Percentiles rank a stretch among this genome's conserved stretches.
phyloP scores from a whole-genome alignment of 2,888 invertebrate species.

The Pammene fasciana region DNA sequence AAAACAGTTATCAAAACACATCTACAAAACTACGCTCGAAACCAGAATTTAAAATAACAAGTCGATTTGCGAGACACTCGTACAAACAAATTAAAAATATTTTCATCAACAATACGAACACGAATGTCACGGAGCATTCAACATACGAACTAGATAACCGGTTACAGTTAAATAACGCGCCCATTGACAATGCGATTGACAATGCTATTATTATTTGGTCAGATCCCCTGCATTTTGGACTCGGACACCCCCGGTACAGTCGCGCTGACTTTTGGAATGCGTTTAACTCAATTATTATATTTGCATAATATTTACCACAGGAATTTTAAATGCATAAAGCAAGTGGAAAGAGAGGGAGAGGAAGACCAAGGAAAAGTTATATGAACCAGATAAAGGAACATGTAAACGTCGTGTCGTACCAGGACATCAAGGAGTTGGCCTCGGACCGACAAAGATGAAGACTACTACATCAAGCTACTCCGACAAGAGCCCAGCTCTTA shows the following conservation, averaged over 20 bases:
- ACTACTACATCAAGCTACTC: no score
- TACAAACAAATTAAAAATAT: constrained; percentile 9
- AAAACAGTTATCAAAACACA: not conserved
- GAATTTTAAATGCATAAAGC: constrained; percentile 13
- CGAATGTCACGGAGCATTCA: constrained; percentile 12
- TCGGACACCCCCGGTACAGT: constrained; percentile 32
- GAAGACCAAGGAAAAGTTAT: no score
- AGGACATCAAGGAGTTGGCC: no score
- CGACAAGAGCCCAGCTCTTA: no score
- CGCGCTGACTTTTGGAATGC: constrained; percentile 12
- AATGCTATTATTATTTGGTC: constrained; percentile 25
- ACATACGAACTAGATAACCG: constrained; percentile 13
- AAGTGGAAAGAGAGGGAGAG: no score
- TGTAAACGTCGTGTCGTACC: no score
- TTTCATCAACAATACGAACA: constrained; percentile 13
- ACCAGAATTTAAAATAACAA: constrained; percentile 1
- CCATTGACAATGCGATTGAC: constrained; percentile 11
- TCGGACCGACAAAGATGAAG: no score
- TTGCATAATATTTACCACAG: constrained; percentile 34
- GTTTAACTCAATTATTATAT: constrained; percentile 29
- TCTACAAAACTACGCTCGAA: not conserved
- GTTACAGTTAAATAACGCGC: not conserved
- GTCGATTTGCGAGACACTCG: not conserved
- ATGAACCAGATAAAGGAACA: no score
- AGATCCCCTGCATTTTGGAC: constrained; percentile 18